Evolutionary conservation across 2,113 vertebrate species (phyloP).

Genomic region (Sebastes schlegelii): DNA sequence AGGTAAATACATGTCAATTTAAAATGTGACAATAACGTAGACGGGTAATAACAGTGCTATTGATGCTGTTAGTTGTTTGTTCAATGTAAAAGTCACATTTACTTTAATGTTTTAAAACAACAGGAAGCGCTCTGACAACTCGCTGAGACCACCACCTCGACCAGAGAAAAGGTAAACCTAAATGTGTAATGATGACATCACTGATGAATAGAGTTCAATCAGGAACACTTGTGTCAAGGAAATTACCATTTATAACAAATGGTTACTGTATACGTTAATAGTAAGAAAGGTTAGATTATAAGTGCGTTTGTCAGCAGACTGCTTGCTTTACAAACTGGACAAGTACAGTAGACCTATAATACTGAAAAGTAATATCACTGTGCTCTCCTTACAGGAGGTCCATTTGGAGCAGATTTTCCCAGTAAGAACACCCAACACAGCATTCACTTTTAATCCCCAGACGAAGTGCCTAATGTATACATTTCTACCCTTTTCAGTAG

Average conservation of each 20-base stretch:
- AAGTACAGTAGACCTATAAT: neutral
- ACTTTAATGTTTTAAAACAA: neutral
- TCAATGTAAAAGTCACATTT: neutral
- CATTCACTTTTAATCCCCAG: neutral
- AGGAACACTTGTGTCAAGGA: neutral
- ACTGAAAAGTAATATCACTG: neutral
- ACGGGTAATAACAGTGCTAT: neutral
- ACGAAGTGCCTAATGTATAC: neutral
- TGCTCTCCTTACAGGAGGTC: constrained; percentile 37
- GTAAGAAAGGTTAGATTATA: neutral
- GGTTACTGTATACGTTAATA: neutral
- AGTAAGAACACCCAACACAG: constrained; percentile 9
- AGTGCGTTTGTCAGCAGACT: neutral
- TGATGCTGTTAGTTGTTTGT: neutral
- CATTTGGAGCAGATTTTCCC: constrained; percentile 49
- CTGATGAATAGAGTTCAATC: neutral
- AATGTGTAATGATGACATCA: neutral
- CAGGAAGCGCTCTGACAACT: constrained; percentile 22
- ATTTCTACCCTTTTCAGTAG: neutral
- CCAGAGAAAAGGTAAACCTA: constrained; percentile 58
- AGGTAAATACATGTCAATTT: constrained; percentile 13
- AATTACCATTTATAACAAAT: neutral
- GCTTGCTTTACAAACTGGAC: neutral
- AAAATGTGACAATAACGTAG: neutral
- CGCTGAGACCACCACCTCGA: constrained; percentile 39